Percentiles rank a stretch among this genome's conserved stretches.
These are phyloP conservation scores for Bruchidius siliquastri DNA, from an alignment of 2,888 invertebrate species.

Conservation along the genomic window DNA sequence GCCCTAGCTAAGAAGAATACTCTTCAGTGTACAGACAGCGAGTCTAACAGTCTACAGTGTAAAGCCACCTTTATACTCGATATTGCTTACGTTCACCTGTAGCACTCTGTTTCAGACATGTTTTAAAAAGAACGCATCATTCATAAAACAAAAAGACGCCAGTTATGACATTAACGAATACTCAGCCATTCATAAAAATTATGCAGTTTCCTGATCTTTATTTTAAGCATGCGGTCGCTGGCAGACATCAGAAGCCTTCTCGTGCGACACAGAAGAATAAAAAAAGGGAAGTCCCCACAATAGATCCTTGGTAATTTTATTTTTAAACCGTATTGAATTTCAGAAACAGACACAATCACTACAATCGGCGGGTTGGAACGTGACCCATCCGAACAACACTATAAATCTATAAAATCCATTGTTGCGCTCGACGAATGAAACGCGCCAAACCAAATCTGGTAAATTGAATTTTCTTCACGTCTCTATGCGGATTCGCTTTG, in stretches of 20 bases:
- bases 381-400: not conserved
- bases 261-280: not conserved
- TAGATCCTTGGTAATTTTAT: not conserved
- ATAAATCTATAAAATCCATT: slow-evolving; percentile 2
- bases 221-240: not conserved
- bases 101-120: not conserved
- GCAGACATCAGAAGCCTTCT: not conserved
- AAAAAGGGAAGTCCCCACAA: not conserved
- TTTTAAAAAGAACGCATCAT: not conserved
- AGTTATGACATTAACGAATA: not conserved
- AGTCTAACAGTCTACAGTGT: too few relatives aligned
- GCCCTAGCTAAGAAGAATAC: too few relatives aligned
- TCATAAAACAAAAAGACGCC: not conserved
- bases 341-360: not conserved
- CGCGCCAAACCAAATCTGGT: slow-evolving; percentile 1
- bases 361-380: not conserved
- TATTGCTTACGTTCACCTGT: not conserved
- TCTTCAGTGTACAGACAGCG: too few relatives aligned
- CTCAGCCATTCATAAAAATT: not conserved
- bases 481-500: not conserved
- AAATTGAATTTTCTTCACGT: slow-evolving; percentile 3
- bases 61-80: too few relatives aligned
- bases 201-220: not conserved
- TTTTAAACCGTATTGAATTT: slow-evolving; percentile 1
- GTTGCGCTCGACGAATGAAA: not conserved